phyloP scores from a whole-genome alignment of 2,888 invertebrate species.

The Chrysotoxum bicinctum region DNA sequence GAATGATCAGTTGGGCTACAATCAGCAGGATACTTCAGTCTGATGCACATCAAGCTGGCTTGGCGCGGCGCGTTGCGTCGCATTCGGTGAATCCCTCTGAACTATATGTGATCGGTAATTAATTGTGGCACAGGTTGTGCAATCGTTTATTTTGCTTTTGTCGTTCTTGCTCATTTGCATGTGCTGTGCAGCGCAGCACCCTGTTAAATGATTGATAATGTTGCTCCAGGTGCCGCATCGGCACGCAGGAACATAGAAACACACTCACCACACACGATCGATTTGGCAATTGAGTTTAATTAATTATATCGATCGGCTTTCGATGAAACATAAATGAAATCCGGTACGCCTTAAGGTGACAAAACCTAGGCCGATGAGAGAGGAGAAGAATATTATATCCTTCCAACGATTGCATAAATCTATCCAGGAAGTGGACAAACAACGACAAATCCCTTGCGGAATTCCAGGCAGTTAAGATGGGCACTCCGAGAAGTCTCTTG shows the following conservation, averaged over 20 bases:
- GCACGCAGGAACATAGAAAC: conserved; percentile 36
- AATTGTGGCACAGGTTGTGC: conserved; percentile 60
- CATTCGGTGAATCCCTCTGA: conserved; percentile 23
- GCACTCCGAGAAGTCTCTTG: background rate
- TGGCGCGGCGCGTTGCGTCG: background rate
- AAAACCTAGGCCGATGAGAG: conserved; percentile 34
- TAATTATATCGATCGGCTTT: conserved; percentile 48
- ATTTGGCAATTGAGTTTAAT: conserved; percentile 34
- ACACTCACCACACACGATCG: conserved; percentile 50
- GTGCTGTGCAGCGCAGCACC: conserved; percentile 40
- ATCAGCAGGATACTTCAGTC: conserved; percentile 45
- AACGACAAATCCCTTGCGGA: conserved; percentile 52
- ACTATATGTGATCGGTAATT: conserved; percentile 54
- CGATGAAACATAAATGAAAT: conserved; percentile 9
- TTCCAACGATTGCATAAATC: conserved; percentile 42
- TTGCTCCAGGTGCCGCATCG: conserved; percentile 67
- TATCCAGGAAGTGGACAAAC: conserved; percentile 58
- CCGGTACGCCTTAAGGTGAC: conserved; percentile 37
- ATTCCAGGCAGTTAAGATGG: background rate
- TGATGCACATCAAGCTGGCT: conserved; percentile 9
- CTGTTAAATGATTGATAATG: conserved; percentile 58
- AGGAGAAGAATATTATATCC: conserved; percentile 3
- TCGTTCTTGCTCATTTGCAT: conserved; percentile 26
- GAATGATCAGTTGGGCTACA: conserved; percentile 25
- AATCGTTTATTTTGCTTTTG: conserved; percentile 19